These are phyloP conservation scores for Scaptomyza tumidula DNA, from an alignment of 2,888 invertebrate species.

Conservation along the genomic window DNA sequence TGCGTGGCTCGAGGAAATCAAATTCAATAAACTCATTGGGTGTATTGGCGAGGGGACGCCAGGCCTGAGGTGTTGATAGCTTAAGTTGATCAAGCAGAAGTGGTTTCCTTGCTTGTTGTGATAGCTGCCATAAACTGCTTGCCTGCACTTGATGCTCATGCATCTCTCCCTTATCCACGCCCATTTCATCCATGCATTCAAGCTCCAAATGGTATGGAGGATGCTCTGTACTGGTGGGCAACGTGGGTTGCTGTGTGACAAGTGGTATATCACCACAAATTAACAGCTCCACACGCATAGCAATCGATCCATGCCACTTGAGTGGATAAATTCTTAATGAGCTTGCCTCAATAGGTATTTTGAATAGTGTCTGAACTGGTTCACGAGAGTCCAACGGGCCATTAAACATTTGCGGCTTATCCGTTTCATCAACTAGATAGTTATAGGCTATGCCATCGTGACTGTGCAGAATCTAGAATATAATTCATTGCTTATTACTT, in stretches of 20 bases:
- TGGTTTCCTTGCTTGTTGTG: constrained; percentile 71
- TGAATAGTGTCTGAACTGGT: constrained; percentile 88
- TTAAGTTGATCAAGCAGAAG: constrained; percentile 81
- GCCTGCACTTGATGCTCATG: constrained; percentile 87
- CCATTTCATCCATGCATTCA: constrained; percentile 90
- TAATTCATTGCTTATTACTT: background rate
- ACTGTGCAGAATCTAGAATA: constrained; percentile 86
- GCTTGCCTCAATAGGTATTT: constrained; percentile 90
- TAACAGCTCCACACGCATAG: constrained; percentile 89
- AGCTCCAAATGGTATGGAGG: constrained; percentile 38
- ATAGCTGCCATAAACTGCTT: constrained; percentile 80
- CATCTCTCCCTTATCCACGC: constrained; percentile 88
- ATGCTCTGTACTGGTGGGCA: constrained; percentile 55
- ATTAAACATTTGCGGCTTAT: constrained; percentile 88
- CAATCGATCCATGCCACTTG: constrained; percentile 90
- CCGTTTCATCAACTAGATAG: constrained; percentile 86
- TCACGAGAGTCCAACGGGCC: constrained; percentile 88
- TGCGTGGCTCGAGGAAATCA: constrained; percentile 90
- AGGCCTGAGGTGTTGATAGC: constrained; percentile 85
- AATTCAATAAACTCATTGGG: constrained; percentile 90
- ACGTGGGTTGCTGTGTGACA: constrained; percentile 5
- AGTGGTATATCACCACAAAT: constrained; percentile 86
- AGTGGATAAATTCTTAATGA: constrained; percentile 89
- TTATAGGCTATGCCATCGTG: constrained; percentile 88
- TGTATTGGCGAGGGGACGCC: constrained; percentile 89